Evolutionary conservation across 1,140 invertebrate species (phyloP).

Genomic region (Chironomus striatipennis): DNA sequence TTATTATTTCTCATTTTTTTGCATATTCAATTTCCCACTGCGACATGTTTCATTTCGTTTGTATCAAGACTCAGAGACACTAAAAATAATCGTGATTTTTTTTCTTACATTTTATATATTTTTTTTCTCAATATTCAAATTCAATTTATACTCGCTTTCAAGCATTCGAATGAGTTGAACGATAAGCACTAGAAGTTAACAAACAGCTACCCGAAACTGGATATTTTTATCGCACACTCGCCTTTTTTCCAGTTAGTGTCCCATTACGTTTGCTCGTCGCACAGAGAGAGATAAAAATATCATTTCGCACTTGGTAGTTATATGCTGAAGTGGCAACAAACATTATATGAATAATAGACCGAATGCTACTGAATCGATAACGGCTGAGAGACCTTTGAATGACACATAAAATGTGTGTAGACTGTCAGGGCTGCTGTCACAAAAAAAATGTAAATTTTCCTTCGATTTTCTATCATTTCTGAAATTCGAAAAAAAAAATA

Average conservation of each 20-base stretch:
- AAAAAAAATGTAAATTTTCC: not conserved
- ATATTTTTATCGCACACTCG: not conserved
- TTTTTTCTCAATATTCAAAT: not conserved
- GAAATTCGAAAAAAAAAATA: not conserved
- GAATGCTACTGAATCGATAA: too few species aligned
- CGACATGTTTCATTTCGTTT: too few species aligned
- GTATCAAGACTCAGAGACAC: not conserved
- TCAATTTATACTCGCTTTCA: not conserved
- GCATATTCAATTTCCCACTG: not conserved
- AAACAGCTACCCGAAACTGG: not conserved
- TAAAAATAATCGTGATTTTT: not conserved
- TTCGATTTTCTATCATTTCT: not conserved
- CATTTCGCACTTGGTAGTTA: too few species aligned
- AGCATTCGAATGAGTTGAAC: not conserved
- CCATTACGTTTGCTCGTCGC: not conserved
- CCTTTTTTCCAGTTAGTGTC: not conserved
- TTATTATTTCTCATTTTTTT: constrained; percentile 1
- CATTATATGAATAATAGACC: too few species aligned
- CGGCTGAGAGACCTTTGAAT: too few species aligned
- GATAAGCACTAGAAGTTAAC: not conserved
- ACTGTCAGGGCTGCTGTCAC: not conserved
- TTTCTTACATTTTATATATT: not conserved
- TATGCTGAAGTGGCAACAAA: too few species aligned
- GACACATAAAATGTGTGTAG: too few species aligned
- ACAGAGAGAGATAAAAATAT: too few species aligned